Base-by-base conservation (phyloP, 1,140 invertebrate genomes). In the Rhyacophila brunnea region DNA sequence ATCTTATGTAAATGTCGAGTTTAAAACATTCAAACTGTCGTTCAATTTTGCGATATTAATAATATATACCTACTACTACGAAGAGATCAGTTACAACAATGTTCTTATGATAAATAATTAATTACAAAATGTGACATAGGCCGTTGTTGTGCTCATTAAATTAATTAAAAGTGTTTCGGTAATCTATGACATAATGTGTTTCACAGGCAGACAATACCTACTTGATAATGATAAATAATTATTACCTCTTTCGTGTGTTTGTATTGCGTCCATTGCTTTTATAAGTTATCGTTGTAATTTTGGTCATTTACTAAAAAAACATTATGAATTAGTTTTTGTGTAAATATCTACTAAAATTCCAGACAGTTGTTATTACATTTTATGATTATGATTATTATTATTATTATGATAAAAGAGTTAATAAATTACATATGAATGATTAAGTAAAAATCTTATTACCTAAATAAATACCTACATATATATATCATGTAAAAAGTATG, bases 401-500 rank as follows among this genome's bases (percentile, higher is more conserved):
- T 63, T 45, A 63, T 36, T 54, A 63, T 54, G 19, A 51, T 62
- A 52, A 63, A 58, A 63, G 45, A 53, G 51, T 56, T 63, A 63
- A 63, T 63, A 63, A 58, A 63, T 51, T 55, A 63, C 61, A 63
- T 63, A 63, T 59, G 61, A 64, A 64, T 60, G 57, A 60, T 57
- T 52, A 60, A 52, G 48, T 57, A 32, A 52, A 60, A 51, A 64
- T 64, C 49, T 64, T 60, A 64, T 57, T 64, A 57, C 62, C 42
- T 60, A 52, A 28, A 28, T 59, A 52, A 57, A 57, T 57, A 57
- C 44, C 32, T 57, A 28, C 23, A 52, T 57, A 57, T 56, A 54
- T 58, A 62, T 62, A 62, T 62, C 60, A 62, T 62, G 60, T 62
- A 62, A 44, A 62, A 62, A 62, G 53, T 62, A 19, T 62, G 54